phyloP scores from a whole-genome alignment of 2,797 vertebrate species.

The Adelosebastes latens region DNA sequence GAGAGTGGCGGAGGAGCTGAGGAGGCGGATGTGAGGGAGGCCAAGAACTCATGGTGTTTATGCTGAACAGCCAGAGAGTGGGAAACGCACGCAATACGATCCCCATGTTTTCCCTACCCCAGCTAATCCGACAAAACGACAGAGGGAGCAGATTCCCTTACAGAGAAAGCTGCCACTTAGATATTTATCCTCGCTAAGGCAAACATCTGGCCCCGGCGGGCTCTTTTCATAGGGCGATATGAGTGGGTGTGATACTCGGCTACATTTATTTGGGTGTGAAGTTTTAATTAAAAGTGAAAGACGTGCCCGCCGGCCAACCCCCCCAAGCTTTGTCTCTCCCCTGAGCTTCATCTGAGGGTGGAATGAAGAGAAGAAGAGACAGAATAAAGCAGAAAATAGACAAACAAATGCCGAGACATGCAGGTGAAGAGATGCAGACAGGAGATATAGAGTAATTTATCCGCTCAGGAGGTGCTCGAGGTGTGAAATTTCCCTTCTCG shows the following conservation, averaged over 20 bases:
- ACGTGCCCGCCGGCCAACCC: conserved; percentile 50
- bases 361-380: conserved; percentile 18
- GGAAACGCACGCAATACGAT: conserved; percentile 76
- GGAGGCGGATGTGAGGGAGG: conserved; percentile 70
- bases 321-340: conserved; percentile 45
- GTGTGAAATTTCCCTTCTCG: conserved; percentile 67
- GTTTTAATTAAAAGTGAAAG: conserved; percentile 85
- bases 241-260: conserved; percentile 70
- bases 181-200: conserved; percentile 81
- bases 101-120: conserved; percentile 79
- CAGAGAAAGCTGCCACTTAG: conserved; percentile 82
- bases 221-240: conserved; percentile 61
- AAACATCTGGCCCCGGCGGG: conserved; percentile 78
- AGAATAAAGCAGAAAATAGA: conserved; percentile 8
- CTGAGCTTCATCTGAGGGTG: conserved; percentile 37
- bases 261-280: conserved; percentile 79
- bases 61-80: conserved; percentile 73
- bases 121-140: conserved; percentile 82
- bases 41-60: conserved; percentile 77
- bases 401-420: conserved; percentile 5
- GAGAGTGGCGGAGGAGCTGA: conserved; percentile 56
- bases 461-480: conserved; percentile 44
- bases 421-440: conserved; percentile 14
- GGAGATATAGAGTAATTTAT: conserved; percentile 31
- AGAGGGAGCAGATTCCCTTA: conserved; percentile 81